Evolutionary conservation across 2,797 vertebrate genomes (phyloP), one percentile per base, ranked within the genome.

Genomic region (Orestias chungarensis): DNA sequence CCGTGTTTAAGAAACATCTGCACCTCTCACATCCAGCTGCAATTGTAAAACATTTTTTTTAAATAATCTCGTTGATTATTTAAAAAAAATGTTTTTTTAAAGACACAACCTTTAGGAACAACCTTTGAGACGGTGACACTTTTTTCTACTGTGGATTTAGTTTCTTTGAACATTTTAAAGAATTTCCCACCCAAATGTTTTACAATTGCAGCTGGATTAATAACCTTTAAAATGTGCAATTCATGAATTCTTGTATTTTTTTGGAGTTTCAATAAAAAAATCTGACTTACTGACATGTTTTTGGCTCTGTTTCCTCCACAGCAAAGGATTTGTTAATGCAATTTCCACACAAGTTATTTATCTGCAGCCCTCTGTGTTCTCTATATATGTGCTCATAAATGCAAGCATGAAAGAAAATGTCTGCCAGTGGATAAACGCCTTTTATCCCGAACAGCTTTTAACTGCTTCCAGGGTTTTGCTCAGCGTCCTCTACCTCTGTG

Each of bases 401-500:
- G 3, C 10, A 46, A 61, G 64, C 27, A 29, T 29, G 5, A 3
- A 18, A 44, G 52, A 17, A 64, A 27, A 66, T 31, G 29, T 11
- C 14, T 17, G 17, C 25, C 31, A 46, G 42, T 12, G 20, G 15
- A 43, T 11, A 1, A 3, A 25, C 12, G 17, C 33, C 20, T 64
- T n/a, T 12, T 9, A 47, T 64, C 20, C 1, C 25, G 11, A 15
- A 3, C 31, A 10, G 25, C 11, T 23, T 29, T 75, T 38, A 76
- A 23, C 10, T 27, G 4, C 7, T 59, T 54, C 6, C 38, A 1
- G 29, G 23, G 12, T 44, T 70, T 40, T 74, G 49, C 33, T 80
- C 78, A 6, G 38, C 20, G 6, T 88, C 83, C 31, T 89, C 79
- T 73, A 91, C 84, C 69, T 73, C 46, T 17, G 84, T 87, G 42